Conservation (phyloP, 1,140 invertebrate genomes). For the Lethrus apterus region DNA sequence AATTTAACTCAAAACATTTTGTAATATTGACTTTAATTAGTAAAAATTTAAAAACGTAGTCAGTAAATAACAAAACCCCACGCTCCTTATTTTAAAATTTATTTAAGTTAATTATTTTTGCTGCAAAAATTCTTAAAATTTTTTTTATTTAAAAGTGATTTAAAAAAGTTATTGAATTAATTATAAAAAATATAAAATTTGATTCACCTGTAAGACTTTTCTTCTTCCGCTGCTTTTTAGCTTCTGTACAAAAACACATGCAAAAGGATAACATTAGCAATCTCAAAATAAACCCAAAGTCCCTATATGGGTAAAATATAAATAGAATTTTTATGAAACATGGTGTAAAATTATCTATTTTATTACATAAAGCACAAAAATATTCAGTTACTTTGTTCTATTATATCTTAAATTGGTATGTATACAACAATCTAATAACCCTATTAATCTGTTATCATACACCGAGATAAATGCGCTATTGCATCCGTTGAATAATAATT, state of each 20-base stretch:
- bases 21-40: too few species aligned
- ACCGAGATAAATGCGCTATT: too few species aligned
- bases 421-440: too few species aligned
- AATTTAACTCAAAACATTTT: too few species aligned
- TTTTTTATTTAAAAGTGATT: background rate
- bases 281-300: slow-evolving; percentile 39
- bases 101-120: background rate
- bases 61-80: background rate
- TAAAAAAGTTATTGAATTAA: slow-evolving; percentile 15
- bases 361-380: too few species aligned
- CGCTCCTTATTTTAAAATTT: background rate
- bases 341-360: too few species aligned
- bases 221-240: slow-evolving; percentile 86
- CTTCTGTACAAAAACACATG: slow-evolving; percentile 67
- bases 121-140: background rate
- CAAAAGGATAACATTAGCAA: slow-evolving; percentile 57
- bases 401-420: too few species aligned
- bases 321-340: too few species aligned
- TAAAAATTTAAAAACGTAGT: too few species aligned
- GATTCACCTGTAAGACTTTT: slow-evolving; percentile 78
- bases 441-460: too few species aligned
- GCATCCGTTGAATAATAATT: too few species aligned
- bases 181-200: slow-evolving; percentile 34
- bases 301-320: slow-evolving; percentile 38
- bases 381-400: too few species aligned